Evolutionary conservation across 2,113 vertebrate genomes (phyloP).

Genomic region (Notarius lentiginosus): DNA sequence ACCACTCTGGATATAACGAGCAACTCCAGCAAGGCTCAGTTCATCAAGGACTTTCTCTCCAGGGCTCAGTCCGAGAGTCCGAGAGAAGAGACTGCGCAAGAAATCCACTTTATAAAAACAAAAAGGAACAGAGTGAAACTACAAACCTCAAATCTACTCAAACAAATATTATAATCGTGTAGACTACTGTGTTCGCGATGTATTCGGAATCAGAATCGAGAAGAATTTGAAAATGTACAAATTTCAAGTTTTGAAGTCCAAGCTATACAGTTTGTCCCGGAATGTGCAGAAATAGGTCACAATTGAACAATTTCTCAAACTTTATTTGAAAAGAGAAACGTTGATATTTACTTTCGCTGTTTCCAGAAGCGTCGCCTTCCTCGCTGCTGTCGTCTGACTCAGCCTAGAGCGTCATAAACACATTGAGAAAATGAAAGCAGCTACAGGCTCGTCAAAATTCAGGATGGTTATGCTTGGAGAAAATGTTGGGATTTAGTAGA

Average conservation of each 20-base stretch:
- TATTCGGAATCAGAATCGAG: neutral
- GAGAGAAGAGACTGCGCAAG: constrained; percentile 83
- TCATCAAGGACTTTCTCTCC: constrained; percentile 84
- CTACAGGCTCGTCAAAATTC: neutral
- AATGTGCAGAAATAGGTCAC: too few relatives aligned
- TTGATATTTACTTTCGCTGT: constrained; percentile 75
- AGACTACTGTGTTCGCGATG: neutral
- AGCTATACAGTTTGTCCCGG: too few relatives aligned
- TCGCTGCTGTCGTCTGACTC: constrained; percentile 75
- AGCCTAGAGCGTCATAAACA: constrained; percentile 53
- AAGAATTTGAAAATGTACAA: too few relatives aligned
- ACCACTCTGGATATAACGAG: constrained; percentile 80
- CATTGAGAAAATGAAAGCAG: neutral
- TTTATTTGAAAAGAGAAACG: neutral
- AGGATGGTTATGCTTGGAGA: neutral
- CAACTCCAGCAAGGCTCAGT: constrained; percentile 80
- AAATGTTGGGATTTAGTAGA: neutral
- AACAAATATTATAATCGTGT: neutral
- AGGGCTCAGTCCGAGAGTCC: constrained; percentile 78
- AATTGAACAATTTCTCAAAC: neutral
- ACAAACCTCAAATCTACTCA: neutral
- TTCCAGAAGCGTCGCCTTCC: constrained; percentile 72
- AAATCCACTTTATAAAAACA: constrained; percentile 78
- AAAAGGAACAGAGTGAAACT: neutral
- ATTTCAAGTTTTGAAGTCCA: too few relatives aligned